Evolutionary conservation across 30 jellyfish, hydroid and myxozoan genomes (phyloP).

Genomic region (Rhopilema esculentum): DNA sequence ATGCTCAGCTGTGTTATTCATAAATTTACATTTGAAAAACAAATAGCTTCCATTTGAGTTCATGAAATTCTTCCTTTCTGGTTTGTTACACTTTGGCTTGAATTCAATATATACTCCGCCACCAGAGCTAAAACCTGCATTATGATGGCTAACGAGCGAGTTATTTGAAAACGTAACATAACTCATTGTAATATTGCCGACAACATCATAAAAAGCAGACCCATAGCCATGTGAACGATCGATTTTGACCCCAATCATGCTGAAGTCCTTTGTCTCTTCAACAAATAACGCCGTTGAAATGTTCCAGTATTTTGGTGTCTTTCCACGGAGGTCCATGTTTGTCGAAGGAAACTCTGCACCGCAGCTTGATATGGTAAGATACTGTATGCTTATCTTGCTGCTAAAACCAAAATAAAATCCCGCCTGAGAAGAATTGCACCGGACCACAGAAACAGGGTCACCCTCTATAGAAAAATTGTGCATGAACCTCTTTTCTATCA

Average conservation of each 20-base stretch:
- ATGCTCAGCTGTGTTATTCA: slow-evolving; percentile 62
- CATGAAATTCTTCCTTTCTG: not conserved
- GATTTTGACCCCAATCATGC: slow-evolving; percentile 7
- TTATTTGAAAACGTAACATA: slow-evolving; percentile 24
- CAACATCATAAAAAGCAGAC: slow-evolving; percentile 63
- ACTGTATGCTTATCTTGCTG: slow-evolving; percentile 2
- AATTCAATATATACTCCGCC: slow-evolving; percentile 83
- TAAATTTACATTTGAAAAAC: not conserved
- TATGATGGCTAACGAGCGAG: not conserved
- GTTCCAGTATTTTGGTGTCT: slow-evolving; percentile 4
- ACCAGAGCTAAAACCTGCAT: slow-evolving; percentile 54
- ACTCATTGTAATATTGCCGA: slow-evolving; percentile 24
- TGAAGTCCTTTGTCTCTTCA: slow-evolving; percentile 30
- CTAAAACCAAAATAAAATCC: slow-evolving; percentile 65
- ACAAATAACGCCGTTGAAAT: slow-evolving; percentile 68
- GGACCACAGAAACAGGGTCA: not conserved
- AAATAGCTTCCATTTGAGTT: slow-evolving; percentile 11
- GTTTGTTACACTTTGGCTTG: slow-evolving; percentile 31
- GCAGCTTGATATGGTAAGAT: slow-evolving; percentile 37
- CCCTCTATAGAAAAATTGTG: slow-evolving; percentile 28
- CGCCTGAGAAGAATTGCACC: slow-evolving; percentile 30
- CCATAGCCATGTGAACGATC: slow-evolving; percentile 53
- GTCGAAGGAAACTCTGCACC: slow-evolving; percentile 53
- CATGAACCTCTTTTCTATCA: not conserved
- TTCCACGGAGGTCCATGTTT: slow-evolving; percentile 9